A percentile compares a stretch with the other conserved stretches of the same genome.
These are phyloP conservation scores for Serinus canaria DNA, from an alignment of 2,113 vertebrate species.

Conservation along the genomic window DNA sequence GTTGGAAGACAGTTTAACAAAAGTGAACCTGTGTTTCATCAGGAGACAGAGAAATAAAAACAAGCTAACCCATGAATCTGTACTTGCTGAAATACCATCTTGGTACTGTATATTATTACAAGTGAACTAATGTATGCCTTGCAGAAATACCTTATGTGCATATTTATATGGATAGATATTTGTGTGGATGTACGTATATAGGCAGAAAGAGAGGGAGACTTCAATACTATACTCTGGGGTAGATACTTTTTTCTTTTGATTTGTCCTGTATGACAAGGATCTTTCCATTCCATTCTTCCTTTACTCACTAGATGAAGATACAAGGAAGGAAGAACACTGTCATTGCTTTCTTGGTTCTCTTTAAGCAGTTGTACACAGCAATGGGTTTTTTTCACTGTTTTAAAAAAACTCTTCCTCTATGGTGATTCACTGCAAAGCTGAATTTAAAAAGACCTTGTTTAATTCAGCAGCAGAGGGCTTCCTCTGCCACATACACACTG, in stretches of 20 bases:
- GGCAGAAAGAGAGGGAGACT: not conserved
- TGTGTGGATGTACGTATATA: not conserved
- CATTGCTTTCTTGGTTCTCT: slow-evolving; percentile 7
- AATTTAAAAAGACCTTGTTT: not conserved
- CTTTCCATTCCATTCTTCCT: not conserved
- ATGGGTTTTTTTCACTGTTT: not conserved
- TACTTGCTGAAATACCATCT: not conserved
- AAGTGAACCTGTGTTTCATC: not conserved
- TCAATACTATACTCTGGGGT: not conserved
- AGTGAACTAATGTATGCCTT: not conserved
- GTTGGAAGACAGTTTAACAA: not conserved
- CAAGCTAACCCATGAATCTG: not conserved
- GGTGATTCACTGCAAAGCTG: not conserved
- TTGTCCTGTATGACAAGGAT: not conserved
- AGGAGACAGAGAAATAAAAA: slow-evolving; percentile 33
- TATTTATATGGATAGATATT: not conserved
- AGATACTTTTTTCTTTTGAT: not conserved
- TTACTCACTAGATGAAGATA: not conserved
- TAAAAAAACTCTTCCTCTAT: slow-evolving; percentile 30
- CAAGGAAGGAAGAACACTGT: slow-evolving; percentile 20
- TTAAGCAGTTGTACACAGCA: not conserved
- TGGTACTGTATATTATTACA: slow-evolving; percentile 37
- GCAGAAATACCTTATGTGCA: not conserved
- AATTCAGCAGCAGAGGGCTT: not conserved
- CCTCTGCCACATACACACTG: not conserved